A percentile compares a stretch with the other conserved stretches of the same genome.
These are phyloP conservation scores for Laticauda laticaudata DNA, from an alignment of 2,113 vertebrate species.

Conservation along the genomic window DNA sequence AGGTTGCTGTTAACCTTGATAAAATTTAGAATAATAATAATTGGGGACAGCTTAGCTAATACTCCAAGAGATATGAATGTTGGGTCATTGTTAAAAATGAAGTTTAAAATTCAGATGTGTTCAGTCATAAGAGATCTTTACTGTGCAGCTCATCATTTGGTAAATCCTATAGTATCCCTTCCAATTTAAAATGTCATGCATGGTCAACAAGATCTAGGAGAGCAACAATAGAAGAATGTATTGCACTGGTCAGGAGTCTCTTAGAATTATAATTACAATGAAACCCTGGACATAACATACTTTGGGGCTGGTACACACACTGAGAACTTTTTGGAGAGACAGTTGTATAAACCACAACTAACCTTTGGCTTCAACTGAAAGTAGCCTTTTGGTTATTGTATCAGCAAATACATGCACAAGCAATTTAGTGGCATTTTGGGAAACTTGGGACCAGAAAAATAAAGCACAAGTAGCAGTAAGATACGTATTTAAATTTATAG, in stretches of 20 bases:
- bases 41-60: background rate
- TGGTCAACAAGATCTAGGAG: background rate
- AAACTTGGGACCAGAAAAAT: background rate
- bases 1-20: background rate
- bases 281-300: background rate
- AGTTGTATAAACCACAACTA: background rate
- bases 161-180: constrained; percentile 3
- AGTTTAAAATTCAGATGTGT: background rate
- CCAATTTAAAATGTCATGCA: constrained; percentile 30
- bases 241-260: background rate
- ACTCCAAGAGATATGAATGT: background rate
- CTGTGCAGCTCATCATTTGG: background rate
- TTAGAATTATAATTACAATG: constrained; percentile 1
- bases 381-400: background rate
- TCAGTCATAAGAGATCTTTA: background rate
- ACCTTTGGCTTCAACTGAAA: background rate
- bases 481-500: background rate
- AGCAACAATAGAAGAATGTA: background rate
- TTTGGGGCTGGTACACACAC: background rate
- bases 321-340: background rate
- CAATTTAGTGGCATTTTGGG: background rate
- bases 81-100: background rate
- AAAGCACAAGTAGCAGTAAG: background rate
- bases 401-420: background rate
- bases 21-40: background rate